A percentile compares a stretch with the other conserved stretches of the same genome.
Evolutionary conservation across 2,888 invertebrate species (phyloP).

Genomic region (Dromius quadrimaculatus): DNA sequence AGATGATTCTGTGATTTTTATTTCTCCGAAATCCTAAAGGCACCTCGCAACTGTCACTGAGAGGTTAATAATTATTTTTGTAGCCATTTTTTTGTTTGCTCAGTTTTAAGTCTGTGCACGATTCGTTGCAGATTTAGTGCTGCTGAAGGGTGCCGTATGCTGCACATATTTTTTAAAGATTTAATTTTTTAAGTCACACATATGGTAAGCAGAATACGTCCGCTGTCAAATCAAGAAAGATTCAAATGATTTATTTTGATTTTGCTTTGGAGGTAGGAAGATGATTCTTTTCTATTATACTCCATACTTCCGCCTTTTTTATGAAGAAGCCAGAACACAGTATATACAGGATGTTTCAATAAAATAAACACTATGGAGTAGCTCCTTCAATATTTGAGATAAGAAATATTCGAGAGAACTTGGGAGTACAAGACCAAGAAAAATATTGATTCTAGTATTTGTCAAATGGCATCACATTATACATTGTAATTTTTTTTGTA

Average conservation of each 20-base stretch:
- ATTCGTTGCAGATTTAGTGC: slow-evolving; percentile 28
- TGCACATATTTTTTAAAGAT: slow-evolving; percentile 23
- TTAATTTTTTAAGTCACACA: slow-evolving; percentile 20
- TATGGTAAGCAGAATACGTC: slow-evolving; percentile 33
- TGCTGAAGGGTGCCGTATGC: slow-evolving; percentile 21
- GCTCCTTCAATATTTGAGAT: too few relatives aligned
- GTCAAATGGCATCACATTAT: too few relatives aligned
- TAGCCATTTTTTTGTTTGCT: not conserved
- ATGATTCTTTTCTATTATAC: slow-evolving; percentile 8
- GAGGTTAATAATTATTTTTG: slow-evolving; percentile 5
- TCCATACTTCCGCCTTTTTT: slow-evolving; percentile 21
- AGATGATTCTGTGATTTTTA: too few relatives aligned
- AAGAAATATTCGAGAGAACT: too few relatives aligned
- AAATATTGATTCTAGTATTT: too few relatives aligned
- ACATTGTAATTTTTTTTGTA: too few relatives aligned
- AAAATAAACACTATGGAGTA: too few relatives aligned
- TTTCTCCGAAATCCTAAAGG: too few relatives aligned
- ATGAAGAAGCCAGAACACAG: too few relatives aligned
- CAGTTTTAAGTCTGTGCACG: not conserved
- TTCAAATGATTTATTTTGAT: slow-evolving; percentile 26
- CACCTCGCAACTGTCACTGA: slow-evolving; percentile 6
- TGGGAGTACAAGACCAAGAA: too few relatives aligned
- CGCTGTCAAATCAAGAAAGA: slow-evolving; percentile 17
- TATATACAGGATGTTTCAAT: too few relatives aligned
- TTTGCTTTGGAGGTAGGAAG: slow-evolving; percentile 4